Base-by-base conservation (phyloP, 2,113 vertebrate genomes). In the Lethenteron reissneri region DNA sequence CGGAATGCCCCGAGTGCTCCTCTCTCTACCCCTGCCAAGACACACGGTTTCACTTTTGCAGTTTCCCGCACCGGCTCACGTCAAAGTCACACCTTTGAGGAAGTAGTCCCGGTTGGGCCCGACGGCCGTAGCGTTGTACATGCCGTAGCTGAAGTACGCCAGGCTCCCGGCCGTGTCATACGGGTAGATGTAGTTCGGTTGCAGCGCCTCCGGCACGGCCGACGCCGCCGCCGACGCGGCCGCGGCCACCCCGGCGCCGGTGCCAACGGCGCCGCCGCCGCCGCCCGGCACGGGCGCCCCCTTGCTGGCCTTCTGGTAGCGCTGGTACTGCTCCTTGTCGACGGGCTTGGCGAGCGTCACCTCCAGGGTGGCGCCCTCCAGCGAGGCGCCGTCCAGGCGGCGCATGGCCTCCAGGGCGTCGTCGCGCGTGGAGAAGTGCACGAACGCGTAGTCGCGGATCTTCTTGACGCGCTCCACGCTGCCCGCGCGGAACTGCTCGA, bases 51-150 rank as follows among this genome's bases (percentile, higher is more conserved):
- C 14, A 64, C 14, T 4, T 64, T 64, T 15, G 60, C 17, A 19
- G 14, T 68, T 11, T 21, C 62, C 21, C 21, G 9, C 11, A 68
- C 62, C n/a, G 62, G 8, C n/a, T n/a, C 21, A 10, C 2, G 62
- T 11, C 62, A 68, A 68, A 8, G 21, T 17, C 62, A 17, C 15
- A 99, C 94, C 92, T 99, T 96, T 97, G 76, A 94, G 84, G 72
- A 99, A 99, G 83, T 99, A 99, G 70, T 99, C 94, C 76, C 94
- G 83, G 83, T 97, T 99, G 77, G 94, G 94, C 77, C 94, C 94
- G 1, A 97, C 87, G 76, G 97, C 83, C 25, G 92, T 86, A 4
- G 41, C 41, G 76, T 81, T 97, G 83, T 96, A 97, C 2, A 92
- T 92, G 76, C 62, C 62, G 62, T 99, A 97, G 70, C 90, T 85